phyloP scores from a whole-genome alignment of 1,140 invertebrate species.

The Elysia chlorotica region DNA sequence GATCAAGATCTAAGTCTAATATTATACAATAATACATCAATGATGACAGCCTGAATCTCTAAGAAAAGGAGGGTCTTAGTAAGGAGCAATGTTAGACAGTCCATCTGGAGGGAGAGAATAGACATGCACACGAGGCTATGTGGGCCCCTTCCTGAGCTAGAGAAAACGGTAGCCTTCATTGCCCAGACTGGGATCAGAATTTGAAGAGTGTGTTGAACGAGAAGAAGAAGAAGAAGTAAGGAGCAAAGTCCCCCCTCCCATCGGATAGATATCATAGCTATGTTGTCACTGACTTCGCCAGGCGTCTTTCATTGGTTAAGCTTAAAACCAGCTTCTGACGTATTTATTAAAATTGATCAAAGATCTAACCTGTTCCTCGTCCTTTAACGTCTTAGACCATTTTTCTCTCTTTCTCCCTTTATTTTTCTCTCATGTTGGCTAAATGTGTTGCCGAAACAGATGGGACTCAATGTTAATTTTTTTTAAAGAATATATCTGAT shows the following conservation, averaged over 20 bases:
- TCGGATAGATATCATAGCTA: background rate
- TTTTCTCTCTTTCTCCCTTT: background rate
- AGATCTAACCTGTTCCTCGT: background rate
- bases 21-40: no score
- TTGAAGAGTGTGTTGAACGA: background rate
- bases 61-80: no score
- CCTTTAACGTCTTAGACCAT: background rate
- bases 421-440: background rate
- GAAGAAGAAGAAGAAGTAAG: background rate
- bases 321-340: background rate
- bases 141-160: no score
- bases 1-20: no score
- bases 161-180: no score
- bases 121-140: no score
- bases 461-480: background rate
- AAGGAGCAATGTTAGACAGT: no score
- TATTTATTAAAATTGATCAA: background rate
- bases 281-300: background rate
- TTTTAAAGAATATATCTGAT: background rate
- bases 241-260: background rate
- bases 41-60: no score
- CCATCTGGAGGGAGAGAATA: no score
- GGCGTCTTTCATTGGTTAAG: background rate
- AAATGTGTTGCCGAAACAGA: background rate
- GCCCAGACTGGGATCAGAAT: no score